Base-by-base conservation (phyloP, 2,797 vertebrate species). In the Coilia nasus region DNA sequence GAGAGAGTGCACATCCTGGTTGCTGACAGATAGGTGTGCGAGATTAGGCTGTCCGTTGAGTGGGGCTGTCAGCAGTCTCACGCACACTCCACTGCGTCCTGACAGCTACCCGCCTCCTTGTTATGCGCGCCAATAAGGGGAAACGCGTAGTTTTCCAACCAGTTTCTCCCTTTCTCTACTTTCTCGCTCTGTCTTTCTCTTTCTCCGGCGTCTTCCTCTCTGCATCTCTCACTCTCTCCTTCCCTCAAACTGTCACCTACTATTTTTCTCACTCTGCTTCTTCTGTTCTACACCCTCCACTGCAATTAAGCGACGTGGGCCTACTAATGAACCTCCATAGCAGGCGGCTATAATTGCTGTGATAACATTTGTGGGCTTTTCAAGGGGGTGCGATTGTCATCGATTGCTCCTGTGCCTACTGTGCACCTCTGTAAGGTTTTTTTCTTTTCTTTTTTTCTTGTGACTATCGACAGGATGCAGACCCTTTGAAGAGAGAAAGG, bases 11-110 rank as follows among this genome's bases (percentile, higher is more conserved):
- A 31, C 67, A 54, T 83, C 28, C 67, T 6, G 86, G 85, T 84
- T 85, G 57, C 86, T 44, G 84, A 83, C 82, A 86, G 88, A 60
- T 84, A 88, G 88, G 82, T 87, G 90, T 89, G 86, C 80, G 87
- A 89, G 90, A 89, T 90, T 89, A 90, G 88, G 57, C 86, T 62
- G 88, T 87, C 85, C 85, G 87, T 64, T 82, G 87, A 82, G 82
- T 59, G 84, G 83, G 59, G 67, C 88, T 85, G 87, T 90, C 88
- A 90, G 86, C 81, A 83, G 81, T 85, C 85, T 90, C 90, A 90
- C 87, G 84, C 87, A 89, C 87, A 90, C 84, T 85, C 88, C 87
- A 78, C 86, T 88, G 87, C 82, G 44, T 82, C 41, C 90, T 89
- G 90, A 90, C 90, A 89, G 88, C 83, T 89, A 89, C 90, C 89